A percentile compares a stretch with the other conserved stretches of the same genome.
phyloP scores from a whole-genome alignment of 2,888 invertebrate genomes.

The Phlogophora meticulosa region DNA sequence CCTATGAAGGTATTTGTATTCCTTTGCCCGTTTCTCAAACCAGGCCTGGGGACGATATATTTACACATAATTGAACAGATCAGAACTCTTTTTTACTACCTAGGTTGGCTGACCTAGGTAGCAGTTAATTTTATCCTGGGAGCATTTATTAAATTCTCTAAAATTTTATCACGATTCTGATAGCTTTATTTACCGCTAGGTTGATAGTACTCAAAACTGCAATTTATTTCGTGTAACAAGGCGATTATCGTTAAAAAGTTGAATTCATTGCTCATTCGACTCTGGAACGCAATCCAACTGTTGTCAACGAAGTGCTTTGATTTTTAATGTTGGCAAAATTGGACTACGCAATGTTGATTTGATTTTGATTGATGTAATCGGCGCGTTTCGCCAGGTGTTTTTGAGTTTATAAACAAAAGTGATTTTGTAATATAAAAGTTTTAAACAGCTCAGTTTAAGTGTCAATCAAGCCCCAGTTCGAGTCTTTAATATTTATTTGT shows the following conservation, averaged over 20 bases:
- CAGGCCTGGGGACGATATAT: too few relatives aligned
- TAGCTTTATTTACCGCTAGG: background rate
- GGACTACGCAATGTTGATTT: conserved; percentile 31
- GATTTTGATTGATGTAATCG: conserved; percentile 30
- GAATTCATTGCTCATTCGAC: background rate
- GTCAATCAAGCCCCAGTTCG: background rate
- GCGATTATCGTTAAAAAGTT: conserved; percentile 12
- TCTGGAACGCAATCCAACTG: conserved; percentile 5
- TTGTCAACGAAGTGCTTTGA: background rate
- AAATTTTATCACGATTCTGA: background rate
- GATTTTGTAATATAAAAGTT: conserved; percentile 8
- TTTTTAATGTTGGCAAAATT: conserved; percentile 33
- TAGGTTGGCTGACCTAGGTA: too few relatives aligned
- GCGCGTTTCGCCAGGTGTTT: conserved; percentile 40
- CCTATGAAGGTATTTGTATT: too few relatives aligned
- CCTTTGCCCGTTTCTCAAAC: too few relatives aligned
- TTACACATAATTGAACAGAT: too few relatives aligned
- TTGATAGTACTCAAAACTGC: background rate
- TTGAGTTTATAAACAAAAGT: conserved; percentile 48
- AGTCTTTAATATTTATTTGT: conserved; percentile 15
- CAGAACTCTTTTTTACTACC: too few relatives aligned
- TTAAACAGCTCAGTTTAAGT: background rate
- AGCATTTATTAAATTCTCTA: too few relatives aligned
- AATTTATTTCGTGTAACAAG: conserved; percentile 25
- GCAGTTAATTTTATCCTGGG: too few relatives aligned